Evolutionary conservation across 1,140 invertebrate species (phyloP).

Genomic region (Halictus rubicundus): DNA sequence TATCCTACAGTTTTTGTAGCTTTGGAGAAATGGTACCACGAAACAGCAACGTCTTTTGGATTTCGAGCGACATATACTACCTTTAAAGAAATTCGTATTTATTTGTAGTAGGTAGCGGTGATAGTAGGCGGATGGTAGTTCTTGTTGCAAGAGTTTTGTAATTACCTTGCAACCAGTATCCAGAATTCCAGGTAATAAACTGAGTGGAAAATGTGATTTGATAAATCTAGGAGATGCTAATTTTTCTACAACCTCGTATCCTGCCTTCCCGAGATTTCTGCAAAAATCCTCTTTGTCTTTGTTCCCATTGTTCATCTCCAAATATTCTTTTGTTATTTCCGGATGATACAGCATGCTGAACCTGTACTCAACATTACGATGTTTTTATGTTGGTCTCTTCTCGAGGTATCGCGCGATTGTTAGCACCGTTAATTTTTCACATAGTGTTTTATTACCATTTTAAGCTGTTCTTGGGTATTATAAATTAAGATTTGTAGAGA

Average conservation of each 20-base stretch:
- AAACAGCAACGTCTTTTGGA: conserved; percentile 91
- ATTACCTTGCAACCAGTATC: conserved; percentile 77
- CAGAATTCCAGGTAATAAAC: conserved; percentile 85
- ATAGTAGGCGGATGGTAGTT: not conserved
- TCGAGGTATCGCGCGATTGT: too few species aligned
- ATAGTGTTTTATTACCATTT: not conserved
- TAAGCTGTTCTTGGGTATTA: too few species aligned
- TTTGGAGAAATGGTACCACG: conserved; percentile 89
- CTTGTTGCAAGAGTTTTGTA: not conserved
- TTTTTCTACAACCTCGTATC: conserved; percentile 78
- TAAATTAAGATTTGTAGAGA: too few species aligned
- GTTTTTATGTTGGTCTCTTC: not conserved
- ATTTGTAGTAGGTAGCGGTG: not conserved
- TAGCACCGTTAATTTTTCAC: too few species aligned
- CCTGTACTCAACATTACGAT: conserved; percentile 70
- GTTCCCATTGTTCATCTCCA: conserved; percentile 79
- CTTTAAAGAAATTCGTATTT: conserved; percentile 73
- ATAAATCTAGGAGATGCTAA: conserved; percentile 83
- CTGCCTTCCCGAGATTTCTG: conserved; percentile 79
- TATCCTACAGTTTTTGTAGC: conserved; percentile 87
- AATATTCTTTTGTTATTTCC: conserved; percentile 81
- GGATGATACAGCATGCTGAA: conserved; percentile 84
- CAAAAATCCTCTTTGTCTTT: conserved; percentile 78
- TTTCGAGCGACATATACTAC: conserved; percentile 89
- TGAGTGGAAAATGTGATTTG: conserved; percentile 87